Evolutionary conservation across 2,888 invertebrate genomes (phyloP).

Genomic region (Gerris lacustris): DNA sequence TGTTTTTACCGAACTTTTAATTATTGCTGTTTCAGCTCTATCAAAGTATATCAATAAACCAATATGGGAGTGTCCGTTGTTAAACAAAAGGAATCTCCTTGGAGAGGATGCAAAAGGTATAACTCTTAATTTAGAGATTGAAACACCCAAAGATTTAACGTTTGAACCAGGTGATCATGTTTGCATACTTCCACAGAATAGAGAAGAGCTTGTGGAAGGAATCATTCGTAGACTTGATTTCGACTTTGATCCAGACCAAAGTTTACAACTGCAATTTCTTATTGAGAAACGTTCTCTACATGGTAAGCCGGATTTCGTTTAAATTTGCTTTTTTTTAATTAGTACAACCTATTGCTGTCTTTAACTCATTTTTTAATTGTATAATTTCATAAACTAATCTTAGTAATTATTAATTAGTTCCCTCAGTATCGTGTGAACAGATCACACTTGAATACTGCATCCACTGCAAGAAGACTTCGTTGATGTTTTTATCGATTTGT

Average conservation of each 20-base stretch:
- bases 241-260: slow-evolving; percentile 50
- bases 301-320: slow-evolving; percentile 41
- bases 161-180: slow-evolving; percentile 90
- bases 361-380: background rate
- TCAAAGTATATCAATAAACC: slow-evolving; percentile 52
- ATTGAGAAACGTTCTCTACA: slow-evolving; percentile 79
- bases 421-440: too few species aligned
- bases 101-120: slow-evolving; percentile 34
- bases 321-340: background rate
- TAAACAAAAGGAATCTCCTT: slow-evolving; percentile 41
- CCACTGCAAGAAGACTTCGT: too few species aligned
- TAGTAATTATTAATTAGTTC: too few species aligned
- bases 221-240: slow-evolving; percentile 54
- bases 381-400: too few species aligned
- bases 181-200: slow-evolving; percentile 77
- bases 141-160: slow-evolving; percentile 40
- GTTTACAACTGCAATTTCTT: slow-evolving; percentile 65
- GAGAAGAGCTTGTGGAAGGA: slow-evolving; percentile 62
- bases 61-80: slow-evolving; percentile 42
- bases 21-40: slow-evolving; percentile 21
- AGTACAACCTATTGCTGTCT: background rate
- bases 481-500: too few species aligned
- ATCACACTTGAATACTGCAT: too few species aligned
- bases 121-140: slow-evolving; percentile 30
- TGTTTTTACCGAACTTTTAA: too few species aligned